Evolutionary conservation across 2,113 vertebrate species (phyloP).

Genomic region (Nicator chloris): DNA sequence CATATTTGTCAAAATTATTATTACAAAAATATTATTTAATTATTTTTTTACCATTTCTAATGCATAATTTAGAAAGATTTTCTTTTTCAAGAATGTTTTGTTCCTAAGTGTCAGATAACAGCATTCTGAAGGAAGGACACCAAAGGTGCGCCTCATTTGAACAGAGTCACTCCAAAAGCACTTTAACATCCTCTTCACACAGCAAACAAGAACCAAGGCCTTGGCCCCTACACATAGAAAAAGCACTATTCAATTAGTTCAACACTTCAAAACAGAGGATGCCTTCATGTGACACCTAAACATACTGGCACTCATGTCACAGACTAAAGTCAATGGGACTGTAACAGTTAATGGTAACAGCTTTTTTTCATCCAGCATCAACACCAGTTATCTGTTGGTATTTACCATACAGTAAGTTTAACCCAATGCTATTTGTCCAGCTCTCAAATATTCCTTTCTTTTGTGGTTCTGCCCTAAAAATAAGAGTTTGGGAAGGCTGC

Average conservation of each 20-base stretch:
- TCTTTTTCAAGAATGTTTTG: not conserved
- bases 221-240: not conserved
- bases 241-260: not conserved
- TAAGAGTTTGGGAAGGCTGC: not conserved
- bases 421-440: not conserved
- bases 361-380: not conserved
- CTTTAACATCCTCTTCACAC: accelerated
- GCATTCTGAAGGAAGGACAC: not conserved
- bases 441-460: not conserved
- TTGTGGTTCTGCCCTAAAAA: not conserved
- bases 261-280: not conserved
- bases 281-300: not conserved
- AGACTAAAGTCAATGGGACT: not conserved
- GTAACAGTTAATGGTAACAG: not conserved
- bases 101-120: not conserved
- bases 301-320: not conserved
- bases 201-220: not conserved
- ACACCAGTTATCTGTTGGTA: not conserved
- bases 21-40: not conserved
- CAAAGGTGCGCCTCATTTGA: not conserved
- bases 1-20: not conserved
- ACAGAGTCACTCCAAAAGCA: not conserved
- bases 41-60: not conserved
- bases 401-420: not conserved
- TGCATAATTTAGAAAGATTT: not conserved